Base-by-base conservation (phyloP, 2,888 invertebrate species). In the Phytoseiulus persimilis region DNA sequence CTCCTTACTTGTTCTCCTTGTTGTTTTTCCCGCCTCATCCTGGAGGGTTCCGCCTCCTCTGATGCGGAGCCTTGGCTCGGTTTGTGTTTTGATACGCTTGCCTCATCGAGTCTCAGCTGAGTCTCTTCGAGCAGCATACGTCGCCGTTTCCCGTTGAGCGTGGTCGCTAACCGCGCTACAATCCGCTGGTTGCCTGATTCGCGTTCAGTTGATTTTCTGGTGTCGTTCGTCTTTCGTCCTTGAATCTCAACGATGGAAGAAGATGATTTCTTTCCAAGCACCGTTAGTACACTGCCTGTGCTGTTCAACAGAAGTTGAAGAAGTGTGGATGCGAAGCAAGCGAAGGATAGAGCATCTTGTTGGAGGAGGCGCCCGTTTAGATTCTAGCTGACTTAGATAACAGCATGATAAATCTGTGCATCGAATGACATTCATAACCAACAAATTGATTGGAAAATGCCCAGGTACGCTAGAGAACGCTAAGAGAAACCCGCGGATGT, bases 241-340 rank as follows among this genome's bases (percentile, higher is more conserved):
- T 65, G 9, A 18, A 65, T 65, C 1, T 28, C 65, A 18, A 65
- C 1, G 65, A 18, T 14, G 28, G 18, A 65, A 65, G 65, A 23
- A 65, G 18, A 65, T 28, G 65, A 65, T 65, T 65, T 65, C 18
- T 6, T 65, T 65, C 65, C 18, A 65, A 65, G 65, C 65, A 65
- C 65, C 65, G 65, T 65, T 65, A 65, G 65, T 65, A 65, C 65
- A 65, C 65, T 65, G 65, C 65, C 65, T 65, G 65, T 65, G 65
- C 65, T 65, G 65, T 65, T 65, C 65, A 65, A 65, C 65, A 65
- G 18, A 65, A 14, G 65, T 65, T 65, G 65, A 65, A 65, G 18
- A 65, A 23, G 65, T 28, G 65, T 65, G 65, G 18, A 65, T 65
- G 65, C 18, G 23, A 23, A 65, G 18, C 65, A 1, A 23, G 28